These are phyloP conservation scores for Balaeniceps rex DNA, from an alignment of 2,113 vertebrate genomes.

Conservation along the genomic window DNA sequence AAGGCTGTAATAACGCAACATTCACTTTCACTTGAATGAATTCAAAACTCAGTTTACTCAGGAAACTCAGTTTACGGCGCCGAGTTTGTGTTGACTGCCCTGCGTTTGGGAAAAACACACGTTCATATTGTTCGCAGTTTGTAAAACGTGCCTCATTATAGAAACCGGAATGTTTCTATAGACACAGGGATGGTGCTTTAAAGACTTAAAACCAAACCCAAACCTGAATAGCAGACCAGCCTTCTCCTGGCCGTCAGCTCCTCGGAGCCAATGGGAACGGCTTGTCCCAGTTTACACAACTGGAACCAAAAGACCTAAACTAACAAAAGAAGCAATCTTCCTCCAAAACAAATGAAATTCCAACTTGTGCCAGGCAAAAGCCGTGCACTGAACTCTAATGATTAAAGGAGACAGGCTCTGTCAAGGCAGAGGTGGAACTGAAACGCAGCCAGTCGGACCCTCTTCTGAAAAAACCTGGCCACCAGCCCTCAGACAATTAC, in stretches of 20 bases:
- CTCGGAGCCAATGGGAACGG: background rate
- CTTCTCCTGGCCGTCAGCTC: background rate
- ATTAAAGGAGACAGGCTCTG: slow-evolving; percentile 62
- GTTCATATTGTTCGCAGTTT: background rate
- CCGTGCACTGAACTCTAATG: slow-evolving; percentile 59
- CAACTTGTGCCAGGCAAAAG: background rate
- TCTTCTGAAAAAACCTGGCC: slow-evolving; percentile 45
- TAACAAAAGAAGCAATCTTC: slow-evolving; percentile 44
- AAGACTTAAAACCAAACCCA: background rate
- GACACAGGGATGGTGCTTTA: background rate
- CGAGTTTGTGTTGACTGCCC: background rate
- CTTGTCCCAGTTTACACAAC: slow-evolving; percentile 25
- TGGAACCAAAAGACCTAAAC: slow-evolving; percentile 25
- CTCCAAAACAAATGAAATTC: slow-evolving; percentile 41
- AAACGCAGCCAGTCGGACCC: slow-evolving; percentile 18
- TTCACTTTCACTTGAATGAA: background rate
- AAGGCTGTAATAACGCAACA: background rate
- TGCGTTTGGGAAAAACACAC: background rate
- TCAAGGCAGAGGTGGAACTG: slow-evolving; percentile 54
- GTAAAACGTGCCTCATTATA: background rate
- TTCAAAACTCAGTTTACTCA: background rate
- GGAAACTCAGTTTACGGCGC: background rate
- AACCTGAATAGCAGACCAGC: background rate
- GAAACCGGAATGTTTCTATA: background rate
- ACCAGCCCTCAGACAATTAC: slow-evolving; percentile 52